Evolutionary conservation across 2,888 invertebrate species (phyloP), one percentile per base, ranked within the genome.

Genomic region (Unio pictorum): DNA sequence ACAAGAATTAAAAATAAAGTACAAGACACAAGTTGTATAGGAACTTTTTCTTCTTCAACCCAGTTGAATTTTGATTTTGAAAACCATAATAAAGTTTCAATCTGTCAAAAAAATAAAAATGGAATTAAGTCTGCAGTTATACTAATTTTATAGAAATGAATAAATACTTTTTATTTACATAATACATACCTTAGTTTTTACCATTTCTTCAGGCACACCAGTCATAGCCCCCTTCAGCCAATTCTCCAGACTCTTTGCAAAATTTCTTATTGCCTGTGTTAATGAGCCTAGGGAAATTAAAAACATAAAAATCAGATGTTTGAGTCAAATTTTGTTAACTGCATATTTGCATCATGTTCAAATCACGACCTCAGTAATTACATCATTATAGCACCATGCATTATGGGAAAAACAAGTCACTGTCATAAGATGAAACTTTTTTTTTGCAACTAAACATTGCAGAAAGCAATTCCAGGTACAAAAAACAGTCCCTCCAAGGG

Each of bases 211-310:
- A 45, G 97, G 96, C 76, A 95, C 96, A 55, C 95, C 96, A 73
- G 92, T 92, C 92, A 95, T 94, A 81, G 96, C 95, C 74, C 94
- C 93, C 66, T 93, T 93, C 81, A 97, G 91, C 94, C 97, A 97
- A 65, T 93, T 93, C 91, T 90, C 98, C 80, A 99, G 92, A 90
- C 95, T 95, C 92, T 96, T 97, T 54, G 96, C 95, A 91, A 96
- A 96, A 91, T 95, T 97, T 86, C 98, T 92, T 81, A 97, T 96
- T 57, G 95, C 94, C 89, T 98, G 98, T 7, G 98, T 98, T 82
- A 98, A 92, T 56, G 96, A 94, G 90, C 93, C 93, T 93, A 81
- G 45, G 45, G 3, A 45, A 45, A 23, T 77, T 63, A 62, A 67
- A 61, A 60, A 26, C 54, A 73, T 74, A 65, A 30, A 56, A 11